Evolutionary conservation across 2,113 vertebrate species (phyloP).

Genomic region (Micromys minutus): DNA sequence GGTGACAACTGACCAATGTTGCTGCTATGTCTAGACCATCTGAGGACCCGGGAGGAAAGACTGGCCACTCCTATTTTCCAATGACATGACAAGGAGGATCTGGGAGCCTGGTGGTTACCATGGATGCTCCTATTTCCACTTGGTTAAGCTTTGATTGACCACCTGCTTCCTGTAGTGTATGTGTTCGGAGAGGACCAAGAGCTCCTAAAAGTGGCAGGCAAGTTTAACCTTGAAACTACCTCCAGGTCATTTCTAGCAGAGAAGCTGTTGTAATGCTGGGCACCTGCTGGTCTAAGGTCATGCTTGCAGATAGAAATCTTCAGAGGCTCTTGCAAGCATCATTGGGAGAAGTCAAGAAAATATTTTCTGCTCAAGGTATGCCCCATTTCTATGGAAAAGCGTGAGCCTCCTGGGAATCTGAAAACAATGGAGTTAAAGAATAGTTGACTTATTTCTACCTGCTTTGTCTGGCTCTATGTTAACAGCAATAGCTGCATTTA

Average conservation of each 20-base stretch:
- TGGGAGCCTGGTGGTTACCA: not conserved
- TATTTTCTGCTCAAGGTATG: accelerated
- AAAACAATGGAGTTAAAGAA: not conserved
- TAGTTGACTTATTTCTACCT: not conserved
- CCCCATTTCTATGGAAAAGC: not conserved
- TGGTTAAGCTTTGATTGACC: not conserved
- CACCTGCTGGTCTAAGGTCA: not conserved
- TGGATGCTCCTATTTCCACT: not conserved
- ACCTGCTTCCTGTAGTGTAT: not conserved
- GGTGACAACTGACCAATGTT: not conserved
- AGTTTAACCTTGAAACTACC: not conserved
- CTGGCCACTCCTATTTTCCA: not conserved
- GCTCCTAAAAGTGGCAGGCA: too few relatives aligned
- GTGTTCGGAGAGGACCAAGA: accelerated
- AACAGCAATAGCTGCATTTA: not conserved
- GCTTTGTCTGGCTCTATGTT: not conserved
- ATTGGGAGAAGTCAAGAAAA: not conserved
- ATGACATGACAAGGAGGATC: not conserved
- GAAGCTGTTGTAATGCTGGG: too few relatives aligned
- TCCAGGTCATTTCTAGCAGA: not conserved
- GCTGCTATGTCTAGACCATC: not conserved
- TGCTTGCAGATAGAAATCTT: not conserved
- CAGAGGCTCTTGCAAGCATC: too few relatives aligned
- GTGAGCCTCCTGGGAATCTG: not conserved
- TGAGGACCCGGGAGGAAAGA: not conserved